Conservation (phyloP, 2,797 vertebrate species). For the Enteromius mattozi region DNA sequence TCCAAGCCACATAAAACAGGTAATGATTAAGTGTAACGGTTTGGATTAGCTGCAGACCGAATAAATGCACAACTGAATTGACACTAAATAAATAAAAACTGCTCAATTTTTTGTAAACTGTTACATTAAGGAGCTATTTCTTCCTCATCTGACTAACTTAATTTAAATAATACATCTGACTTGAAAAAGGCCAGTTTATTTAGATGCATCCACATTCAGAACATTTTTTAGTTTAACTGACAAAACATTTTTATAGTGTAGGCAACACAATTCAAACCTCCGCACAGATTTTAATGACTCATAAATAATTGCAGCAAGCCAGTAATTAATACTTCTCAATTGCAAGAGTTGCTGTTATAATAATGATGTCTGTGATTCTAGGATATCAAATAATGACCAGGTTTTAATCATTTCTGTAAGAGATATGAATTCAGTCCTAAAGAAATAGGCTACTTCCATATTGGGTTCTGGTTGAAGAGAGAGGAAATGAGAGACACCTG, state of each 20-base stretch:
- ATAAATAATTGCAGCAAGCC: conserved; percentile 3
- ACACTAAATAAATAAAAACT: not conserved
- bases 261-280: conserved; percentile 28
- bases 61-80: not conserved
- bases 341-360: conserved; percentile 6
- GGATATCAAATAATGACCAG: not conserved
- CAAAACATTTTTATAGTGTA: conserved; percentile 4
- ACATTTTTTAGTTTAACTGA: conserved; percentile 12
- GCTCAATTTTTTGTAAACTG: not conserved
- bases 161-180: not conserved
- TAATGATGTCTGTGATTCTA: not conserved
- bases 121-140: not conserved
- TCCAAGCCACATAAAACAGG: not conserved
- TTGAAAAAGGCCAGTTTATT: not conserved
- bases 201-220: not conserved
- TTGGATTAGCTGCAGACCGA: not conserved
- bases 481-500: conserved; percentile 13
- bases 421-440: not conserved
- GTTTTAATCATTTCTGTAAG: conserved; percentile 14
- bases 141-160: not conserved
- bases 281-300: conserved; percentile 14
- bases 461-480: not conserved
- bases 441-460: not conserved
- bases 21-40: not conserved
- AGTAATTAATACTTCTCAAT: conserved; percentile 28